Base-by-base conservation (phyloP, 1,140 invertebrate species). In the Atta texana region DNA sequence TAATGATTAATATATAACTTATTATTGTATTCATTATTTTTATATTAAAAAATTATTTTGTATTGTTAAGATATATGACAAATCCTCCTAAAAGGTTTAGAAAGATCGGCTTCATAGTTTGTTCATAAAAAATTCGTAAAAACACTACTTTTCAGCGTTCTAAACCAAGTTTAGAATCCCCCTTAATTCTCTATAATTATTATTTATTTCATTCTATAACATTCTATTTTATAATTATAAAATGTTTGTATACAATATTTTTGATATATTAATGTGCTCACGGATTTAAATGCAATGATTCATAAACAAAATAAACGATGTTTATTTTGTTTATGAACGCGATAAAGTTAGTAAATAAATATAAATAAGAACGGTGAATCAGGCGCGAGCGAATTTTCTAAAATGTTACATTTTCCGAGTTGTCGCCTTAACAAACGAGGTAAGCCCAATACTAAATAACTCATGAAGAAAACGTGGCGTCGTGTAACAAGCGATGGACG, bases 401-500 rank as follows among this genome's bases (percentile, higher is more conserved):
- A 31, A 3, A 53, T 39, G 12, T 53, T 61, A n/a, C 68, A 34
- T 16, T 53, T 66, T 21, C 4, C 59, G 16, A 39, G 39, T 44
- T 44, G 51, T 31, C 72, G 74, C 61, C 14, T 34, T 10, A 16
- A 66, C 49, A 55, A 21, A 51, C 12, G 39, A 69, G 21, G 49
- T 77, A 12, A 14, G 12, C 69, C 14, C 39, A 10, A 16, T 16
- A 7, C 21, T 61, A 75, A 84, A 75, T 51, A 75, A 61, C 16
- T 82, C 80, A n/a, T 14, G 18, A 84, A 51, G 44, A 51, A 74
- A 68, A 53, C 21, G 24, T 61, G 12, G 24, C 12, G 21, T 28
- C 21, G 51, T 64, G 28, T 39, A 77, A 75, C 63, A 31, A 53
- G 71, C 34, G 49, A 66, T 10, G 59, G 44, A 66, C 49, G 63